Conservation (phyloP, 2,888 invertebrate genomes). For the Machimus rusticus region DNA sequence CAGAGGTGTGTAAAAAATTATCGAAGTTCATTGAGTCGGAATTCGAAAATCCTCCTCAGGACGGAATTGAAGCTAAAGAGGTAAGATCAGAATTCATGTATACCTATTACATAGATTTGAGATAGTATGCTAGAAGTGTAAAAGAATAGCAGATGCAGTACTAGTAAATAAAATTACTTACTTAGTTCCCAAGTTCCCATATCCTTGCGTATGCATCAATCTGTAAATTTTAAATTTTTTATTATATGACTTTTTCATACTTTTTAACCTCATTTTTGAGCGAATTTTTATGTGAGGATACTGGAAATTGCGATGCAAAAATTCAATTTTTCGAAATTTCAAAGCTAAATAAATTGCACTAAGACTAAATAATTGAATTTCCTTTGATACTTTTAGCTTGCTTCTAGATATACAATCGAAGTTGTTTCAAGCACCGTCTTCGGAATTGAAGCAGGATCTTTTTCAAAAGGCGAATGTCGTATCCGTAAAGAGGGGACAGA, state of each 20-base stretch:
- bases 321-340: too few relatives aligned
- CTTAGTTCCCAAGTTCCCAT: too few relatives aligned
- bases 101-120: too few relatives aligned
- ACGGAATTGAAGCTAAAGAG: slow-evolving; percentile 62
- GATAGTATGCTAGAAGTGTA: too few relatives aligned
- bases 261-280: too few relatives aligned
- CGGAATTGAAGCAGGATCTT: slow-evolving; percentile 62
- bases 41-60: slow-evolving; percentile 51
- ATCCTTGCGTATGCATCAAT: too few relatives aligned
- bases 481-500: slow-evolving; percentile 55
- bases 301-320: too few relatives aligned
- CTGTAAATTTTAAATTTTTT: too few relatives aligned
- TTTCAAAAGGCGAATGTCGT: slow-evolving; percentile 53
- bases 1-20: slow-evolving; percentile 61
- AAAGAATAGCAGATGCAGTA: too few relatives aligned
- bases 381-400: slow-evolving; percentile 50
- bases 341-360: background rate
- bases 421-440: slow-evolving; percentile 63
- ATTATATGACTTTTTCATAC: too few relatives aligned
- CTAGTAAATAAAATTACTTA: too few relatives aligned
- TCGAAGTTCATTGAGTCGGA: slow-evolving; percentile 59
- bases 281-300: too few relatives aligned
- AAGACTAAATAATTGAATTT: background rate
- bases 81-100: slow-evolving; percentile 49
- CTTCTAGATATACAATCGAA: slow-evolving; percentile 61